phyloP scores from a whole-genome alignment of 2,113 vertebrate genomes.

The Rhombomys opimus region DNA sequence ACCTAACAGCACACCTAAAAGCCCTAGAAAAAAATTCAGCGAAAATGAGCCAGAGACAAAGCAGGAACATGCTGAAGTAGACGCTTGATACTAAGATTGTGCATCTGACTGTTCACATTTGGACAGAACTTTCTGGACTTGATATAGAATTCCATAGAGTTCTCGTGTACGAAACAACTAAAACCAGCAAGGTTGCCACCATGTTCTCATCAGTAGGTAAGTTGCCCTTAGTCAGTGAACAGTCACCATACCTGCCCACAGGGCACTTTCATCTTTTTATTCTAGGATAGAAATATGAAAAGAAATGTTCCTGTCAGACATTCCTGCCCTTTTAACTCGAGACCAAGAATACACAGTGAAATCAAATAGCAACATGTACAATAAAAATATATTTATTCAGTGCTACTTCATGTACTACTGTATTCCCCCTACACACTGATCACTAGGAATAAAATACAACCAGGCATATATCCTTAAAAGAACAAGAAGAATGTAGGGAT shows the following conservation, averaged over 20 bases:
- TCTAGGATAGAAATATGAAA: not conserved
- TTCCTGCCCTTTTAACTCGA: not conserved
- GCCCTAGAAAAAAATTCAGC: not conserved
- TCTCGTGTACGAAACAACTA: not conserved
- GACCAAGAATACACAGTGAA: not conserved
- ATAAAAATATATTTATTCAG: not conserved
- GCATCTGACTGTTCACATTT: not conserved
- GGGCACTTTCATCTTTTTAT: not conserved
- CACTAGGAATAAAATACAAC: not conserved
- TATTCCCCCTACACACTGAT: not conserved
- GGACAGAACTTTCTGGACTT: not conserved
- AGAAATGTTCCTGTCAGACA: not conserved
- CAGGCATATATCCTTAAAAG: not conserved
- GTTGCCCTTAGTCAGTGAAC: not conserved
- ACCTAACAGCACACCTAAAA: too few species aligned
- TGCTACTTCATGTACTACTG: not conserved
- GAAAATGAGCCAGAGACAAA: not conserved
- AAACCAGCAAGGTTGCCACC: not conserved
- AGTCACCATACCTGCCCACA: not conserved
- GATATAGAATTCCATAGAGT: not conserved
- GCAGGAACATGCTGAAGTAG: not conserved
- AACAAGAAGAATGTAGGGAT: not conserved
- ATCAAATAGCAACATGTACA: not conserved
- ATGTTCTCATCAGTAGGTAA: not conserved
- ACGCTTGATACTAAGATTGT: not conserved